Evolutionary conservation across 2,888 invertebrate genomes (phyloP).

Genomic region (Lamellibrachia columna): DNA sequence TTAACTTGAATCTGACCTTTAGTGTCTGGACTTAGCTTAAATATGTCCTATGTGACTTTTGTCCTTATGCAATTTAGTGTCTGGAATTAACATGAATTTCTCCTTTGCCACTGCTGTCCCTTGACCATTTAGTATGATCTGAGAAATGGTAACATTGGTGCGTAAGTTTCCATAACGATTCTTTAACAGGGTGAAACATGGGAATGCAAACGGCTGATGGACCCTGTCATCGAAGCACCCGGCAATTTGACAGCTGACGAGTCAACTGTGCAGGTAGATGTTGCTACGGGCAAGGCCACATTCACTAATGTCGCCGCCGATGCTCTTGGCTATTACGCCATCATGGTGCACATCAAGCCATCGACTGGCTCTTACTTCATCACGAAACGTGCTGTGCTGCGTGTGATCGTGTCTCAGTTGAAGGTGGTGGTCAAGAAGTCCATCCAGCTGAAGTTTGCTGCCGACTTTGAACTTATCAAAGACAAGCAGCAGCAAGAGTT

Average conservation of each 20-base stretch:
- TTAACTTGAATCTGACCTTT: no score
- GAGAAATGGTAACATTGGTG: neutral
- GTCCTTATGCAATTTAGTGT: no score
- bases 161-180: neutral
- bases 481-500: neutral
- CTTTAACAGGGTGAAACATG: neutral
- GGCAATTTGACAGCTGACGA: neutral
- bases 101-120: no score
- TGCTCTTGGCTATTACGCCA: neutral
- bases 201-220: neutral
- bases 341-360: neutral
- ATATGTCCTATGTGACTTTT: no score
- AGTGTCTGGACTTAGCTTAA: no score
- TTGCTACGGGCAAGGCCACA: neutral
- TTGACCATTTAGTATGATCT: neutral
- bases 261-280: neutral
- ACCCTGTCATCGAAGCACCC: neutral
- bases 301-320: neutral
- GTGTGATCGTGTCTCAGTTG: neutral
- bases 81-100: no score
- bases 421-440: neutral
- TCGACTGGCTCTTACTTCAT: neutral
- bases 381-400: neutral
- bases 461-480: neutral
- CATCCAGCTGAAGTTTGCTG: conserved; percentile 2